phyloP scores from a whole-genome alignment of 2,797 vertebrate genomes.

The Anguilla anguilla region DNA sequence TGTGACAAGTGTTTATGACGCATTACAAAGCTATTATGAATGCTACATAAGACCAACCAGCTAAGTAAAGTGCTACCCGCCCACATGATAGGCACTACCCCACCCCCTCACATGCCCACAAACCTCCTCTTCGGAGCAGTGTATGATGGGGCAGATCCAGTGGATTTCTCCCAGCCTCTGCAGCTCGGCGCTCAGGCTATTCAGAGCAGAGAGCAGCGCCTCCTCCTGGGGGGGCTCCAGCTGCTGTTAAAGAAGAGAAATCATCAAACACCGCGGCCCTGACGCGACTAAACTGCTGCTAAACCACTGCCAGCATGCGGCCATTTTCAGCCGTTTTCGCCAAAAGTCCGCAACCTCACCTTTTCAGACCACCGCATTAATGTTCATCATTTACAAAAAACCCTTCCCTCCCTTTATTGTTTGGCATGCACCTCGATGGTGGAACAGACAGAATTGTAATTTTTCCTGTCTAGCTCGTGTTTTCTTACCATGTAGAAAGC shows the following conservation, averaged over 20 bases:
- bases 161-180: slow-evolving; percentile 86
- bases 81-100: neutral
- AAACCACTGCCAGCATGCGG: neutral
- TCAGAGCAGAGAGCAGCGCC: slow-evolving; percentile 74
- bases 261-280: neutral
- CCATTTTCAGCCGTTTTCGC: neutral
- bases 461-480: neutral
- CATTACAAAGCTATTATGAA: too few relatives aligned
- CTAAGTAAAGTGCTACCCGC: neutral
- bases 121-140: slow-evolving; percentile 83
- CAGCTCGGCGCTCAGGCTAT: slow-evolving; percentile 79
- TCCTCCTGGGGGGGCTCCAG: slow-evolving; percentile 80
- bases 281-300: neutral
- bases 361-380: too few relatives aligned
- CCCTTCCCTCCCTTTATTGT: too few relatives aligned
- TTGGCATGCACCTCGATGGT: too few relatives aligned
- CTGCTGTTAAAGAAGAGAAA: slow-evolving; percentile 59
- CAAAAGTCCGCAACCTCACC: too few relatives aligned
- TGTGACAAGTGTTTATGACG: too few relatives aligned
- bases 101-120: neutral
- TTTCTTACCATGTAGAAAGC: too few relatives aligned
- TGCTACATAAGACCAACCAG: too few relatives aligned
- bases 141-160: slow-evolving; percentile 86
- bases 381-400: too few relatives aligned
- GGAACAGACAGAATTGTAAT: neutral